phyloP scores from a whole-genome alignment of 2,888 invertebrate genomes.

The Microplitis deprimator region DNA sequence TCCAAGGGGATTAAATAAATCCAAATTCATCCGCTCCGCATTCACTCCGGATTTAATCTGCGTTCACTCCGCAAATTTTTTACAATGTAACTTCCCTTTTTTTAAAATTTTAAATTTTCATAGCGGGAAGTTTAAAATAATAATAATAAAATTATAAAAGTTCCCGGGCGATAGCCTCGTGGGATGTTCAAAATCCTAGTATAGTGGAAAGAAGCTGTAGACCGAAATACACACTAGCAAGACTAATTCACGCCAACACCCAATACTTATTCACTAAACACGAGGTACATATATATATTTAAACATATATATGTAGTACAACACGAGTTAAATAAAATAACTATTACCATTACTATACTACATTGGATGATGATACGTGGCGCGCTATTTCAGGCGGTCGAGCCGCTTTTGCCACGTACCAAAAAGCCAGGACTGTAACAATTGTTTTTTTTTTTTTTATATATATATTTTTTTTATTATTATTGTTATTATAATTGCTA shows the following conservation, averaged over 20 bases:
- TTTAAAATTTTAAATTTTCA: too few relatives aligned
- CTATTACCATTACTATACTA: constrained; percentile 18
- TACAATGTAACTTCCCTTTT: too few relatives aligned
- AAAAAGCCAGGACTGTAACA: constrained; percentile 58
- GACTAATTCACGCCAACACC: constrained; percentile 61
- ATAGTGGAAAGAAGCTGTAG: constrained; percentile 54
- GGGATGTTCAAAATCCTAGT: constrained; percentile 49
- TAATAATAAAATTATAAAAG: constrained; percentile 12
- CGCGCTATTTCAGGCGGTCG: constrained; percentile 66
- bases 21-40: too few relatives aligned
- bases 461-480: constrained; percentile 4
- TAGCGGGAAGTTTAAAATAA: neutral
- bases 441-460: neutral
- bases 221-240: constrained; percentile 66
- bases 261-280: constrained; percentile 42
- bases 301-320: neutral
- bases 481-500: too few relatives aligned
- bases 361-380: constrained; percentile 51
- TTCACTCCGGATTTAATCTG: too few relatives aligned
- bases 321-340: constrained; percentile 7
- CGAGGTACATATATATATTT: neutral
- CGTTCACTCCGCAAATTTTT: too few relatives aligned
- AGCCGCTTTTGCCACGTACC: constrained; percentile 58
- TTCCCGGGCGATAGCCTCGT: constrained; percentile 41
- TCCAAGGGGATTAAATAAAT: too few relatives aligned